Percentiles rank a stretch among this genome's conserved stretches.
Conservation (phyloP, 2,888 invertebrate genomes). For the Hemaris fuciformis region DNA sequence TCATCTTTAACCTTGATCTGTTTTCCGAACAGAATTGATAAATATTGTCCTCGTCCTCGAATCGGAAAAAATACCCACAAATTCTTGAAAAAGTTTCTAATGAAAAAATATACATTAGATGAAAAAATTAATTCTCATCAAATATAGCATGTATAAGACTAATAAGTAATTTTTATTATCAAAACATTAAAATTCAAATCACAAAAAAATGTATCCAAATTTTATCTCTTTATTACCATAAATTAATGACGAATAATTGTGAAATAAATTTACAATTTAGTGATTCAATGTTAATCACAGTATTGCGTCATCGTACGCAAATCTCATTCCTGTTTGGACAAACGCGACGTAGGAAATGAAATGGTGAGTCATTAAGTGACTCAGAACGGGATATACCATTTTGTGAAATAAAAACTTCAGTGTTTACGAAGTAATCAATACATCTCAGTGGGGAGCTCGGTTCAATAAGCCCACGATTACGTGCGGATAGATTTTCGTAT, state of each 20-base stretch:
- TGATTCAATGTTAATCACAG: background rate
- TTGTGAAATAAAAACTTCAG: conserved; percentile 11
- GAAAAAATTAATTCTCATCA: no score
- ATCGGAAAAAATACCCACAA: background rate
- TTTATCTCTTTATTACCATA: background rate
- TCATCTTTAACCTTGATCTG: background rate
- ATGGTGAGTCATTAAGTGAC: conserved; percentile 13
- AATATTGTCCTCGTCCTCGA: background rate
- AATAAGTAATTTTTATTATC: no score
- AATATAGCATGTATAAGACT: no score
- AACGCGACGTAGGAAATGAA: conserved; percentile 4
- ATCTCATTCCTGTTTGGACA: conserved; percentile 9
- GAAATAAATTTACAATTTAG: background rate
- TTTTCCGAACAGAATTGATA: background rate
- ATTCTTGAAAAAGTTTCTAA: background rate
- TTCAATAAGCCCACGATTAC: background rate
- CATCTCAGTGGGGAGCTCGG: conserved; percentile 3
- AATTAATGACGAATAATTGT: background rate
- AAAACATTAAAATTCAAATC: no score
- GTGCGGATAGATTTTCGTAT: background rate
- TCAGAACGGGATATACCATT: conserved; percentile 6
- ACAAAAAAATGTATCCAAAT: background rate
- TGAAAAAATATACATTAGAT: no score
- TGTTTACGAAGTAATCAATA: conserved; percentile 14
- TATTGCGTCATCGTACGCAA: background rate